Conservation (phyloP, 2,797 vertebrate species). For the Danio choprae region DNA sequence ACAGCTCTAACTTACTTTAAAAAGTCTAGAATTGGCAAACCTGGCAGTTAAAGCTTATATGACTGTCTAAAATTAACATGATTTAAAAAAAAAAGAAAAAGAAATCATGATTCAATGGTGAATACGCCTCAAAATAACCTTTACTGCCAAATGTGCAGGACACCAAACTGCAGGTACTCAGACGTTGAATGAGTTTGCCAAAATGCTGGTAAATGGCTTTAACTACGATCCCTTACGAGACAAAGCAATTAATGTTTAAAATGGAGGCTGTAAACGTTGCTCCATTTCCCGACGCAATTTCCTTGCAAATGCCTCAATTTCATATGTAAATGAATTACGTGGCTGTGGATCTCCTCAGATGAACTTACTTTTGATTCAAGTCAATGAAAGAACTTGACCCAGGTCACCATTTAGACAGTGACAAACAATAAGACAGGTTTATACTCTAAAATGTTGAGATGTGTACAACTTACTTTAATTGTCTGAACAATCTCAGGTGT, state of each 20-base stretch:
- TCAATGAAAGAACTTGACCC: neutral
- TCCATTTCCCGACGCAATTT: conserved; percentile 15
- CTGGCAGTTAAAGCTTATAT: neutral
- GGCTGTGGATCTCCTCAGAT: conserved; percentile 7
- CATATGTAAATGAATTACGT: conserved; percentile 22
- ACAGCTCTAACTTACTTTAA: neutral
- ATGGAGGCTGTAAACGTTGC: conserved; percentile 7
- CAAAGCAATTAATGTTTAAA: conserved; percentile 28
- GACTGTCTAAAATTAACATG: neutral
- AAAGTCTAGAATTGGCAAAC: neutral
- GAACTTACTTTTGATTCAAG: neutral
- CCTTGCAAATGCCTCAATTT: conserved; percentile 4
- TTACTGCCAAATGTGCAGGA: neutral
- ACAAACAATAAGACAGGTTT: neutral
- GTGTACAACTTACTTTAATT: conserved; percentile 11
- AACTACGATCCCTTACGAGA: conserved; percentile 16
- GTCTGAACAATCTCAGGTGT: neutral
- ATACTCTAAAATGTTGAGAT: neutral
- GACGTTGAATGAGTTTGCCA: conserved; percentile 5
- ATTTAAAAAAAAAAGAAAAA: too few relatives aligned
- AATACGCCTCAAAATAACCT: conserved; percentile 1
- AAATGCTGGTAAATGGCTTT: conserved; percentile 6
- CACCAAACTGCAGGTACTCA: neutral
- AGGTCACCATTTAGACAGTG: neutral
- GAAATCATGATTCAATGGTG: too few relatives aligned